Evolutionary conservation across 2,113 vertebrate genomes (phyloP).

Genomic region (Colistium nudipinnis): DNA sequence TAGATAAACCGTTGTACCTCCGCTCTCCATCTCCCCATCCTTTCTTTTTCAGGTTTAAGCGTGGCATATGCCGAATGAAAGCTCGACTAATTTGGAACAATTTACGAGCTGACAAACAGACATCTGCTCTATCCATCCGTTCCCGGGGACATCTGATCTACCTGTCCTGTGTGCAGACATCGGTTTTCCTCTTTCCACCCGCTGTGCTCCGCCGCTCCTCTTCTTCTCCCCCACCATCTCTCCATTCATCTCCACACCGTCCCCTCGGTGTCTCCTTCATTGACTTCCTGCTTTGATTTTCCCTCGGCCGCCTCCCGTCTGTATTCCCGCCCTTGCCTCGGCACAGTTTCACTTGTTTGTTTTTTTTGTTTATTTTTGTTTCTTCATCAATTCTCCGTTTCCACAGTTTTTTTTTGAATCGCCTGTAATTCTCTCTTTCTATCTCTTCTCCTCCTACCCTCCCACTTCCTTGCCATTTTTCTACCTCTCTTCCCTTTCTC

Average conservation of each 20-base stretch:
- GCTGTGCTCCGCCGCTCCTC: not conserved
- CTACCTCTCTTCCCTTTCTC: constrained; percentile 44
- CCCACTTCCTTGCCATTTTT: constrained; percentile 60
- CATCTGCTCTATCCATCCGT: constrained; percentile 42
- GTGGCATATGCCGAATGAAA: constrained; percentile 76
- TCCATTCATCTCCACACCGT: constrained; percentile 8
- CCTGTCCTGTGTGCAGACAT: constrained; percentile 30
- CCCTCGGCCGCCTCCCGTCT: not conserved
- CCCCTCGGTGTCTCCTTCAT: not conserved
- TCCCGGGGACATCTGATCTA: constrained; percentile 51
- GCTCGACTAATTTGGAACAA: constrained; percentile 77
- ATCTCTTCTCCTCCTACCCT: not conserved
- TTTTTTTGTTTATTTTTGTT: too few species aligned
- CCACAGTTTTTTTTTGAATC: constrained; percentile 33
- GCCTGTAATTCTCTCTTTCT: constrained; percentile 32
- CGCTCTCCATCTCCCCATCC: constrained; percentile 51
- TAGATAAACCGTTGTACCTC: constrained; percentile 66
- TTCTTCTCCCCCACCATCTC: constrained; percentile 5
- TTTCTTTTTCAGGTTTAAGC: constrained; percentile 40
- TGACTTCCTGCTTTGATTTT: not conserved
- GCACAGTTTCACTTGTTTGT: not conserved
- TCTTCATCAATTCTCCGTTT: constrained; percentile 37
- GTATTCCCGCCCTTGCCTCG: not conserved
- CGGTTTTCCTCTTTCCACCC: constrained; percentile 16
- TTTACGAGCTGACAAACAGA: constrained; percentile 64